phyloP scores from a whole-genome alignment of 2,888 invertebrate species.

The Pammene aurita region DNA sequence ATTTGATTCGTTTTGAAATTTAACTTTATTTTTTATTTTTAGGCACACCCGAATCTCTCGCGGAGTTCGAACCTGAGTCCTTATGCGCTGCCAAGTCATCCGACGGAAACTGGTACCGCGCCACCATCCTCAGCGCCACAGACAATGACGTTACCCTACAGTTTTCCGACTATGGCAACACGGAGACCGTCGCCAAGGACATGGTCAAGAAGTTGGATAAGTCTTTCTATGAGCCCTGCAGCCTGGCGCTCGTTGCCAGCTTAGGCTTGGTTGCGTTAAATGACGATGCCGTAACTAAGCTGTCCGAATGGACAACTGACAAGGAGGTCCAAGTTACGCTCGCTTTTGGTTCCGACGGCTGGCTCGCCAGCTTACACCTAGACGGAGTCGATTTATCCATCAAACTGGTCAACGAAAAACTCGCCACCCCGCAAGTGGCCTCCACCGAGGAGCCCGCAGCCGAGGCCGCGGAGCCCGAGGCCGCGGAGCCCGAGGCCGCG shows the following conservation, averaged over 20 bases:
- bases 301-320: constrained; percentile 73
- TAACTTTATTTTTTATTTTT: constrained; percentile 24
- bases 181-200: constrained; percentile 78
- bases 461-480: constrained; percentile 54
- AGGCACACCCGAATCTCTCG: constrained; percentile 69
- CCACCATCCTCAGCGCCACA: constrained; percentile 74
- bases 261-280: constrained; percentile 71
- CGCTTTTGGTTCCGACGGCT: constrained; percentile 78
- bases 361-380: constrained; percentile 81
- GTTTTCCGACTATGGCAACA: constrained; percentile 89
- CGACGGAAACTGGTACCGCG: constrained; percentile 89
- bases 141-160: constrained; percentile 78
- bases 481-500: constrained; percentile 54
- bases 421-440: constrained; percentile 64
- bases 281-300: constrained; percentile 63
- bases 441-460: constrained; percentile 52
- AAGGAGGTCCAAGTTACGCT: constrained; percentile 82
- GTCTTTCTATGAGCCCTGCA: constrained; percentile 72
- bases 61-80: constrained; percentile 74
- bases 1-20: too few species aligned
- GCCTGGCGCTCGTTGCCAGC: constrained; percentile 68
- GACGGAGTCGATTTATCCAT: constrained; percentile 80
- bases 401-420: constrained; percentile 71
- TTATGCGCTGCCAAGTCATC: constrained; percentile 85
- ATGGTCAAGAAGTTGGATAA: constrained; percentile 77